These are phyloP conservation scores for Micromesistius poutassou DNA, from an alignment of 2,797 vertebrate species.

Conservation along the genomic window DNA sequence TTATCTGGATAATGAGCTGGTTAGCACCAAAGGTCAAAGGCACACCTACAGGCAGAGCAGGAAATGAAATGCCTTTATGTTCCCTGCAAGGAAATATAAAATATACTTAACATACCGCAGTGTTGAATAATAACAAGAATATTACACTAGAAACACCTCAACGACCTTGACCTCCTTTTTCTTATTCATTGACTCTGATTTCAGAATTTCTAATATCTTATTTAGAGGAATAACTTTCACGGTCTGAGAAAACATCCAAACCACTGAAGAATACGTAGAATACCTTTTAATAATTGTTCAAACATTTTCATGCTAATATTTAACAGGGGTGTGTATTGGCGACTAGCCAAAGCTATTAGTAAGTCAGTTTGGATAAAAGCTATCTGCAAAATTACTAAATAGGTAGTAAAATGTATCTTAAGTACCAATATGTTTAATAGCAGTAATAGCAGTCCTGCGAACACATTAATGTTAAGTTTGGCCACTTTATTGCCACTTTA, in stretches of 20 bases:
- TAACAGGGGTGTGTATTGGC: not conserved
- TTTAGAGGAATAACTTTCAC: not conserved
- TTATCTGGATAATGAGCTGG: conserved; percentile 1
- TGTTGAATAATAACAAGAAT: not conserved
- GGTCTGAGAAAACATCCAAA: not conserved
- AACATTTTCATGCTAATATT: no score
- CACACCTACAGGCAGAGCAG: not conserved
- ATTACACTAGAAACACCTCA: not conserved
- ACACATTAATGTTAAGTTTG: not conserved
- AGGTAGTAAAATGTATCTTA: not conserved
- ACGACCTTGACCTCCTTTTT: not conserved
- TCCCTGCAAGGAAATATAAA: not conserved
- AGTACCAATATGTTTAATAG: not conserved
- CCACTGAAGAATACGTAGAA: no score
- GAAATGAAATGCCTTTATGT: conserved; percentile 1
- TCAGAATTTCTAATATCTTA: not conserved
- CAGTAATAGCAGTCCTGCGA: not conserved
- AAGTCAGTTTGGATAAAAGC: not conserved
- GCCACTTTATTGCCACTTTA: no score
- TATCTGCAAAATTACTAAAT: not conserved
- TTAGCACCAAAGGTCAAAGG: conserved; percentile 7
- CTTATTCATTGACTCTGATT: not conserved
- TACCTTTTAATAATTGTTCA: no score
- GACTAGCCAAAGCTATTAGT: not conserved
- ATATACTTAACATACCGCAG: not conserved